Base-by-base conservation (phyloP, 2,888 invertebrate genomes). In the Drosophila merina region DNA sequence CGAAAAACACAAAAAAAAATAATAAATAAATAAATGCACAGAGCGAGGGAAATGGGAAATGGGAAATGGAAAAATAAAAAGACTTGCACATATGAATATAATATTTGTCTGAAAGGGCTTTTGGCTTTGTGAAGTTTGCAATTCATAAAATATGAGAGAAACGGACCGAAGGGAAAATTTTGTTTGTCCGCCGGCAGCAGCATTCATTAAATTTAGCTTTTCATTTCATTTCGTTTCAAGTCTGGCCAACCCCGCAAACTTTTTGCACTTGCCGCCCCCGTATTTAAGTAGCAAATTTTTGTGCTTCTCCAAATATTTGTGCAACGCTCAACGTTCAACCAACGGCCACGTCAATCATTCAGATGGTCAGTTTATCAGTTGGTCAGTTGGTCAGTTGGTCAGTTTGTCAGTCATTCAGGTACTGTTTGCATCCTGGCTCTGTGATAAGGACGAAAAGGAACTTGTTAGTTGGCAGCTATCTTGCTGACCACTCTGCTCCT, bases 301-400 rank as follows among this genome's bases (percentile, higher is more conserved):
- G 74, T 74, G 76, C 82, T 76, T 78, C 88, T 68, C 74, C 88
- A 88, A 85, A 85, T 85, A 86, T 88, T 85, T 85, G 88, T 78
- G 75, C 79, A 85, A 76, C 68, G 79, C 84, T 86, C 75, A 88
- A 62, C 73, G 68, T 52, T 20, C 20, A 20, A 20, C 20, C 20
- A 20, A 20, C 14, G 56, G 55, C 56, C 20, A n/a, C 36, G 55
- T 62, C 67, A 60, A 57, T 63, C 54, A 42, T 55, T 45, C 79
- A 57, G 55, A 58, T 30, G 40, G 56, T 45, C 76, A 57, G 54
- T 63, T 28, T 28, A 47, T 28, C 52, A 45, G 50, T 76, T 20
- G 7, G 38, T 4, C 49, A 36, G 49, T 49, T 12, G 9, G 63
- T 38, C 59, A 52, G 51, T 12, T 28, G 1, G 6, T 28, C 47